These are phyloP conservation scores for Danio tinwini DNA, from an alignment of 2,797 vertebrate genomes.

Conservation along the genomic window DNA sequence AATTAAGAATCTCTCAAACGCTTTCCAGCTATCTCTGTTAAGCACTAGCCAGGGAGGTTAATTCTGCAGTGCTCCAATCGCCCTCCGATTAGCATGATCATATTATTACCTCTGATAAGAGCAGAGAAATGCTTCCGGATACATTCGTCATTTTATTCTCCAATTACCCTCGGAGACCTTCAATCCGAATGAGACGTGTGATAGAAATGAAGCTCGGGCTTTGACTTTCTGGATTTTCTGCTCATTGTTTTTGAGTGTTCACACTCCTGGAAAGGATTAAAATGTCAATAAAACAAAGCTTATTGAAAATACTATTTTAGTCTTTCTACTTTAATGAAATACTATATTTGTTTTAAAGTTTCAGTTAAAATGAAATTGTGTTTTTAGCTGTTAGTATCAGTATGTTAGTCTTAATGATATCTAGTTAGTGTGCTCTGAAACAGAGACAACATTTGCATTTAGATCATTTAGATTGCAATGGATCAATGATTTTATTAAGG, in stretches of 20 bases:
- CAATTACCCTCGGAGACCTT: slow-evolving; percentile 52
- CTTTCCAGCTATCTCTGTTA: neutral
- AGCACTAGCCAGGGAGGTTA: slow-evolving; percentile 20
- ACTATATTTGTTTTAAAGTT: too few relatives aligned
- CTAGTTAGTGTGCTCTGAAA: too few relatives aligned
- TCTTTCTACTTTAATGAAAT: too few relatives aligned
- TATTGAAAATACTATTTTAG: too few relatives aligned
- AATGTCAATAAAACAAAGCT: too few relatives aligned
- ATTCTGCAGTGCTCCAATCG: slow-evolving; percentile 32
- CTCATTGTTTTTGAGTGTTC: neutral
- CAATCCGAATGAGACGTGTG: slow-evolving; percentile 47
- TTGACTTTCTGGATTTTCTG: neutral
- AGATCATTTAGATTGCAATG: too few relatives aligned
- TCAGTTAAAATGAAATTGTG: too few relatives aligned
- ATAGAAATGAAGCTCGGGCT: slow-evolving; percentile 23
- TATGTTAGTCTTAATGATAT: too few relatives aligned
- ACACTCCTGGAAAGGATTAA: too few relatives aligned
- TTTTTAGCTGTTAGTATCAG: too few relatives aligned
- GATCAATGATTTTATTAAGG: too few relatives aligned
- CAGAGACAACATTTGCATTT: too few relatives aligned
- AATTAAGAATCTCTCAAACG: slow-evolving; percentile 45
- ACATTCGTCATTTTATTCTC: slow-evolving; percentile 44
- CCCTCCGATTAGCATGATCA: slow-evolving; percentile 16
- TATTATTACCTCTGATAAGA: slow-evolving; percentile 25
- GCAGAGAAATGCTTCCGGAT: slow-evolving; percentile 50